Evolutionary conservation across 2,797 vertebrate genomes (phyloP).

Genomic region (Coreius guichenoti): DNA sequence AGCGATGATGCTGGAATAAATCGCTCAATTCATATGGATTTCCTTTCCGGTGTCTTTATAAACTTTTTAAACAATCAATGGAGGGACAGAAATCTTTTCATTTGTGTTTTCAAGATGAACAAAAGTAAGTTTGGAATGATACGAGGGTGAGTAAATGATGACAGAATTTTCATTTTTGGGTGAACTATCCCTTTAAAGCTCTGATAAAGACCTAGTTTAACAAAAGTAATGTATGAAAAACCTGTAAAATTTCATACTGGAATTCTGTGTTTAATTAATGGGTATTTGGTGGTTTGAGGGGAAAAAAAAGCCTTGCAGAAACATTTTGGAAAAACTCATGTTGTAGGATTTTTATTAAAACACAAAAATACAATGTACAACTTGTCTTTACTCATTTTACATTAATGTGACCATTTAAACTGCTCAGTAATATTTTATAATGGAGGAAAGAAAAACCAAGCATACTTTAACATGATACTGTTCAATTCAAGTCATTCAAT

Average conservation of each 20-base stretch:
- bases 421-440: not conserved
- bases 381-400: not conserved
- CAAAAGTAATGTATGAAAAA: not conserved
- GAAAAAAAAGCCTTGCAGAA: not conserved
- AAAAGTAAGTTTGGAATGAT: no score
- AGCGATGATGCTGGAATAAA: not conserved
- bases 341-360: constrained; percentile 7
- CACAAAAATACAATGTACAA: constrained; percentile 9
- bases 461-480: not conserved
- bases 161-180: not conserved
- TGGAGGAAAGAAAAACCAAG: not conserved
- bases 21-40: not conserved
- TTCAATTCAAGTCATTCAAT: not conserved
- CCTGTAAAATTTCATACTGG: not conserved
- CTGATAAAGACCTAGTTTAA: not conserved
- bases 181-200: not conserved
- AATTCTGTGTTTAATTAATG: not conserved
- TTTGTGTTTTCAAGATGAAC: not conserved
- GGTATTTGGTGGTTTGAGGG: not conserved
- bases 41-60: not conserved
- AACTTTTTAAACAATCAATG: not conserved
- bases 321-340: not conserved
- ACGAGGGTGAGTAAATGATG: not conserved
- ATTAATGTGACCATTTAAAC: not conserved
- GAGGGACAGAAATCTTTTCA: not conserved